A percentile compares a stretch with the other conserved stretches of the same genome.
These are phyloP conservation scores for Carabus problematicus DNA, from an alignment of 2,888 invertebrate species.

Conservation along the genomic window DNA sequence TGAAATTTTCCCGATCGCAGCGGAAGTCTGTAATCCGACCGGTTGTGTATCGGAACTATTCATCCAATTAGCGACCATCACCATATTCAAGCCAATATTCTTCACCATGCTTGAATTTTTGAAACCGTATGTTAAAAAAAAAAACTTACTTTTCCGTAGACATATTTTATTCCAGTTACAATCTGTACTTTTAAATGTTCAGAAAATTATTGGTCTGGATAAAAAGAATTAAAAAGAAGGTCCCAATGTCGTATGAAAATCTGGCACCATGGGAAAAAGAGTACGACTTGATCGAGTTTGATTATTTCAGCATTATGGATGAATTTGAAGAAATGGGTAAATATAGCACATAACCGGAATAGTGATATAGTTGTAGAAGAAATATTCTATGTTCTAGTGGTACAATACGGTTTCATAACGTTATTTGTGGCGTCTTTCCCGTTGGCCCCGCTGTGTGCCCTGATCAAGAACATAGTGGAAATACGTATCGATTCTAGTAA, in stretches of 20 bases:
- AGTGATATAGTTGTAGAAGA: neutral
- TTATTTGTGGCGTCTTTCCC: slow-evolving; percentile 73
- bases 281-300: slow-evolving; percentile 52
- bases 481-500: slow-evolving; percentile 57
- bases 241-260: neutral
- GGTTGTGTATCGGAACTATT: slow-evolving; percentile 67
- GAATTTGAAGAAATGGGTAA: slow-evolving; percentile 55
- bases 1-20: slow-evolving; percentile 47
- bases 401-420: slow-evolving; percentile 72
- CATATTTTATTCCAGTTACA: no score
- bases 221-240: slow-evolving; percentile 45
- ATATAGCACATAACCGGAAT: neutral
- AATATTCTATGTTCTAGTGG: slow-evolving; percentile 57
- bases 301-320: slow-evolving; percentile 52
- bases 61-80: slow-evolving; percentile 65
- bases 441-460: slow-evolving; percentile 69
- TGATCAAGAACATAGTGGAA: slow-evolving; percentile 70
- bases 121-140: slow-evolving; percentile 59
- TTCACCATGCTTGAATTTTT: slow-evolving; percentile 62
- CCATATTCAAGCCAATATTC: slow-evolving; percentile 64
- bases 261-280: slow-evolving; percentile 55
- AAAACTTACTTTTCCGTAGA: neutral
- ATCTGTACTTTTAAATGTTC: slow-evolving; percentile 18
- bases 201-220: slow-evolving; percentile 32
- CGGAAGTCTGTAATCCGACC: slow-evolving; percentile 60